phyloP scores from a whole-genome alignment of 2,113 vertebrate species.

The Ranitomeya variabilis region DNA sequence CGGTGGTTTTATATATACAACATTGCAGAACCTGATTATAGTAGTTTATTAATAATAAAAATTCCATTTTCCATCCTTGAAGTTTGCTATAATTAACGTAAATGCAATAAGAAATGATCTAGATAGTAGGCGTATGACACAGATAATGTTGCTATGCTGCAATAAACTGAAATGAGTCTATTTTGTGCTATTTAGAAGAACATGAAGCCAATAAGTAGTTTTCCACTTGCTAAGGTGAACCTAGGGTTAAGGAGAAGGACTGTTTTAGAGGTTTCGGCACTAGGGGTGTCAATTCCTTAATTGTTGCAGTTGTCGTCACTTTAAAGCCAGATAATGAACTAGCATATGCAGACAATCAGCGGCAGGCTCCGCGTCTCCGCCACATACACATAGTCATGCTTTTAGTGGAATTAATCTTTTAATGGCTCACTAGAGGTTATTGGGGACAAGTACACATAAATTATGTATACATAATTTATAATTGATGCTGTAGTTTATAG shows the following conservation, averaged over 20 bases:
- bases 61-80: too few species aligned
- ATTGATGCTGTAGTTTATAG: slow-evolving; percentile 35
- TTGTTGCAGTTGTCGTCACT: background rate
- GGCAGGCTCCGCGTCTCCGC: background rate
- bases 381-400: slow-evolving; percentile 25
- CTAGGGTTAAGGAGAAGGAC: background rate
- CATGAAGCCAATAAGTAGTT: background rate
- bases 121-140: too few species aligned
- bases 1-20: too few species aligned
- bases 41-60: too few species aligned
- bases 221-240: background rate
- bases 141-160: too few species aligned
- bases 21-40: too few species aligned
- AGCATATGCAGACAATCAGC: slow-evolving; percentile 26
- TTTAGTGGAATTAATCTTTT: slow-evolving; percentile 46
- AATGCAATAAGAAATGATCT: too few species aligned
- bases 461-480: slow-evolving; percentile 51
- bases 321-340: slow-evolving; percentile 46
- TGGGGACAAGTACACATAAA: slow-evolving; percentile 52
- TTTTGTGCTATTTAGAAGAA: background rate
- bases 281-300: slow-evolving; percentile 5
- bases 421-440: slow-evolving; percentile 55
- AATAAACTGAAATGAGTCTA: background rate
- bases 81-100: too few species aligned
- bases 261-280: background rate